Conservation (phyloP, 30 jellyfish, hydroid and myxozoan genomes). For the Hydra vulgaris region DNA sequence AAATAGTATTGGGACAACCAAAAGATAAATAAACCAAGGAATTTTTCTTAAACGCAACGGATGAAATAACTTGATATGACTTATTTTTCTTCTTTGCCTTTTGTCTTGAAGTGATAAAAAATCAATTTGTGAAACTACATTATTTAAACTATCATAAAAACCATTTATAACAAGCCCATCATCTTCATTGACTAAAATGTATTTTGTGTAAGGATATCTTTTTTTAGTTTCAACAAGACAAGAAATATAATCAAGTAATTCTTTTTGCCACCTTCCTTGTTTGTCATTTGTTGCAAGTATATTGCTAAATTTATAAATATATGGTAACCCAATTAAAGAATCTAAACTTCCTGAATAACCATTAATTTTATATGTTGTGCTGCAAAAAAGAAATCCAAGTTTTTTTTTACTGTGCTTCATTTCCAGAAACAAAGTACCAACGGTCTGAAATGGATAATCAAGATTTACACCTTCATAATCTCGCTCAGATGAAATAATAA, state of each 20-base stretch:
- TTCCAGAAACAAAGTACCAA: background rate
- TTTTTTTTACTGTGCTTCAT: background rate
- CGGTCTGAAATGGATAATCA: background rate
- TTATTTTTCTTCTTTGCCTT: background rate
- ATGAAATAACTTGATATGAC: background rate
- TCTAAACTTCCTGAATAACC: background rate
- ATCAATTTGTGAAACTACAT: background rate
- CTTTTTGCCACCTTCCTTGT: background rate
- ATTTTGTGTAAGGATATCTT: background rate
- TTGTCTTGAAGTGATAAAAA: background rate
- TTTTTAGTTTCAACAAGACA: background rate
- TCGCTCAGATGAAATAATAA: background rate
- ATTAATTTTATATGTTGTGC: background rate
- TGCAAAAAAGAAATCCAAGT: background rate
- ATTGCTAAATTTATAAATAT: background rate
- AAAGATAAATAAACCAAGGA: background rate
- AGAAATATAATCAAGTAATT: background rate
- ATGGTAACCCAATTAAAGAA: background rate
- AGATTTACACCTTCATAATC: background rate
- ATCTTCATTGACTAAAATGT: background rate
- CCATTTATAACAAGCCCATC: background rate
- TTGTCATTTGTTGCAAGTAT: background rate
- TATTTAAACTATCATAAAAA: background rate
- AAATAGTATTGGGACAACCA: background rate
- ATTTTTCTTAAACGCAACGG: background rate